Evolutionary conservation across 2,113 vertebrate species (phyloP).

Genomic region (Arizona elegans): DNA sequence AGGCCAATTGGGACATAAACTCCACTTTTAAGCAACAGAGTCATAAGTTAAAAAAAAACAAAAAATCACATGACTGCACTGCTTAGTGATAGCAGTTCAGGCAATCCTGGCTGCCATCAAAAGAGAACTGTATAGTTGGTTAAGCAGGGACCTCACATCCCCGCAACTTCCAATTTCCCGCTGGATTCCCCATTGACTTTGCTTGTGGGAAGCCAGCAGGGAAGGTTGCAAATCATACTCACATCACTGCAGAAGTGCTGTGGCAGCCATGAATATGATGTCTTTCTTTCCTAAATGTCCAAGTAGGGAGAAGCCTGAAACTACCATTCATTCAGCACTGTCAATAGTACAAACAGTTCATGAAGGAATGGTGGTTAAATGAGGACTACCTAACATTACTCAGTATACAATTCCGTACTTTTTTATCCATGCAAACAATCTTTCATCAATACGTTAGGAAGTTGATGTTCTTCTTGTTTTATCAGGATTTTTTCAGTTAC

Average conservation of each 20-base stretch:
- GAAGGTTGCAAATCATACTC: neutral
- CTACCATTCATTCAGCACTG: neutral
- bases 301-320: neutral
- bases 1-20: neutral
- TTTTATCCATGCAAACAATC: too few species aligned
- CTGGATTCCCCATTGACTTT: neutral
- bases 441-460: too few species aligned
- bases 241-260: neutral
- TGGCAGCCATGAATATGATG: neutral
- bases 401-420: neutral
- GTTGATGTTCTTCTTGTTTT: too few species aligned
- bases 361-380: neutral
- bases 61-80: neutral
- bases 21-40: neutral
- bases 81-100: neutral
- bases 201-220: neutral
- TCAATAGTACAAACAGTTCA: neutral
- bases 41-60: neutral
- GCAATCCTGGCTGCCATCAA: neutral
- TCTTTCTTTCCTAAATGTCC: too few species aligned
- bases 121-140: neutral
- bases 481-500: too few species aligned
- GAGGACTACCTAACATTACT: neutral
- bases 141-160: neutral
- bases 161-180: neutral